Base-by-base conservation (phyloP, 1,140 invertebrate species). In the Drosophila virilis region DNA sequence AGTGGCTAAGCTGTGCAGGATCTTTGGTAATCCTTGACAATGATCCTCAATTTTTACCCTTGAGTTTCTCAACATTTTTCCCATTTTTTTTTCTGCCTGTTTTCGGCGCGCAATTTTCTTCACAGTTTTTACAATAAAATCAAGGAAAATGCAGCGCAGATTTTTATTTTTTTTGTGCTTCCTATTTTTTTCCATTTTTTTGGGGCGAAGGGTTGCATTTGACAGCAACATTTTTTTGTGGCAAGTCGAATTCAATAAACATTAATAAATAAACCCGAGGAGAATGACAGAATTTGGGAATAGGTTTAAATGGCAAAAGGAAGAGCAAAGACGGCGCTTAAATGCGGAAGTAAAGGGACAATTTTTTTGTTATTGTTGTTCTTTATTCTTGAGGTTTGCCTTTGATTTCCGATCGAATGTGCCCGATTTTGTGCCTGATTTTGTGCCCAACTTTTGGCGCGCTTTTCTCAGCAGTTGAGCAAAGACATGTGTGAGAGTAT, bases 11-110 rank as follows among this genome's bases (percentile, higher is more conserved):
- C 88, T 83, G 88, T 88, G 74, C 77, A 91, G 89, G 88, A 91
- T 91, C 89, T 78, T 78, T 38, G 69, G 70, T 91, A 91, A 91
- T 91, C 73, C 73, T 60, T 52, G 78, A 82, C 78, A 83, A 67
- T 88, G 88, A 91, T 90, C 82, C 85, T 90, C 88, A 78, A 80
- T 83, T 90, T 90, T 88, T 90, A 90, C 88, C 88, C 88, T 90
- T 90, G 67, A 90, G 68, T 81, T 74, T 71, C 9, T 22, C 17
- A 62, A 66, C 17, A 17, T 50, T 68, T 43, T 37, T 68, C 64
- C 72, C 48, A 58, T 13, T 73, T 52, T 13, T 73, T 52, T 55
- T 77, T 40, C 62, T 57, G 38, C 69, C 68, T 65, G 72, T 12
- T 48, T 48, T 48, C 71, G 71, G 55, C 52, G 71, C 71, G 58